Conservation (phyloP, 2,888 invertebrate species). For the Drosophila algonquin region DNA sequence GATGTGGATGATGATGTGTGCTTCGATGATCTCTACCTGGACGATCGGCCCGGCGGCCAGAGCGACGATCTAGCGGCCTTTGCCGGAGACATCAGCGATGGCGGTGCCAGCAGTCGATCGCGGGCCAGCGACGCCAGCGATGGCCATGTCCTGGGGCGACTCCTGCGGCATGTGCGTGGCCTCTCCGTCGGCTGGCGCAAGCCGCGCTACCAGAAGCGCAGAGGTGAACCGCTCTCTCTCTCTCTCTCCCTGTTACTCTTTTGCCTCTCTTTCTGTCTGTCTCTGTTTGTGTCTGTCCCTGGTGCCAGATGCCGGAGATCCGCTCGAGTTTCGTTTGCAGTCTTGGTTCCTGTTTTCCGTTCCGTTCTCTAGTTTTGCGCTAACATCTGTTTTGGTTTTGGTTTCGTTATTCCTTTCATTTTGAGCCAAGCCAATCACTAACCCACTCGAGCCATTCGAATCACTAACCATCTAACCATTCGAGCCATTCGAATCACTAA, state of each 20-base stretch:
- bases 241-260: slow-evolving; percentile 17
- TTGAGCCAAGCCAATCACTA: slow-evolving; percentile 29
- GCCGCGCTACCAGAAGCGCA: slow-evolving; percentile 82
- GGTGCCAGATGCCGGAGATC: slow-evolving; percentile 59
- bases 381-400: slow-evolving; percentile 55
- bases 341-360: slow-evolving; percentile 16
- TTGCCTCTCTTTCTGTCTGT: slow-evolving; percentile 10
- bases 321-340: slow-evolving; percentile 50
- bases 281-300: slow-evolving; percentile 47
- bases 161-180: slow-evolving; percentile 82
- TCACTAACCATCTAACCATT: slow-evolving; percentile 58
- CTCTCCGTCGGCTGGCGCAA: slow-evolving; percentile 84
- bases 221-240: slow-evolving; percentile 80
- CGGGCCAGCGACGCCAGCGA: slow-evolving; percentile 70
- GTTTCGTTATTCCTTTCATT: slow-evolving; percentile 36
- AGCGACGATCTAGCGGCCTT: slow-evolving; percentile 74
- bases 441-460: slow-evolving; percentile 48
- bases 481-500: slow-evolving; percentile 65
- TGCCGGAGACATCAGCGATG: slow-evolving; percentile 80
- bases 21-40: slow-evolving; percentile 66
- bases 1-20: slow-evolving; percentile 67
- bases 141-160: slow-evolving; percentile 80
- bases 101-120: slow-evolving; percentile 76
- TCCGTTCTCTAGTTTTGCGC: slow-evolving; percentile 64
- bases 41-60: slow-evolving; percentile 67